These are phyloP conservation scores for Tapirus terrestris DNA, from an alignment of 2,113 vertebrate genomes.

Conservation along the genomic window DNA sequence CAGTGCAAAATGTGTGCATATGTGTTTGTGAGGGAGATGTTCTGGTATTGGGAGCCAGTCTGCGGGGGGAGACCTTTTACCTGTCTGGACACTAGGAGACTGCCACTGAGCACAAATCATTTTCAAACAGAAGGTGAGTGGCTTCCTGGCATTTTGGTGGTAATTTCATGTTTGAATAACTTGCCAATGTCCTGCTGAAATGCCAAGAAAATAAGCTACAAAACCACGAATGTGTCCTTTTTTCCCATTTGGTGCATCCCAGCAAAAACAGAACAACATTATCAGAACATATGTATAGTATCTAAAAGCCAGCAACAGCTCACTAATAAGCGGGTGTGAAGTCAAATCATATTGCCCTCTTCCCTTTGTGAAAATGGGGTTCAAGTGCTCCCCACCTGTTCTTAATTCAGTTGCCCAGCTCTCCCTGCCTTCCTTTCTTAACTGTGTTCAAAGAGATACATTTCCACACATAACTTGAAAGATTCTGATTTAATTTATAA, in stretches of 20 bases:
- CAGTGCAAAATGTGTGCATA: slow-evolving; percentile 57
- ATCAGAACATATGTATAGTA: slow-evolving; percentile 65
- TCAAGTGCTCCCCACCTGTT: neutral
- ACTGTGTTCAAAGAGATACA: neutral
- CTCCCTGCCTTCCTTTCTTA: slow-evolving; percentile 8
- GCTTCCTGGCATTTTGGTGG: slow-evolving; percentile 63
- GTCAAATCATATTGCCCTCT: slow-evolving; percentile 55
- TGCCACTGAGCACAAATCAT: slow-evolving; percentile 33
- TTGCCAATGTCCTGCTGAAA: slow-evolving; percentile 72
- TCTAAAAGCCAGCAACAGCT: slow-evolving; percentile 68
- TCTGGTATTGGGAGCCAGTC: neutral
- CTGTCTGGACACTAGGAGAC: neutral
- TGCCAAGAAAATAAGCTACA: slow-evolving; percentile 74
- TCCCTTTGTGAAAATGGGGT: slow-evolving; percentile 45
- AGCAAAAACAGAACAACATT: slow-evolving; percentile 72
- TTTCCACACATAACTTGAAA: neutral
- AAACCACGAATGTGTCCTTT: slow-evolving; percentile 63
- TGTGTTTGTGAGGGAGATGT: slow-evolving; percentile 47
- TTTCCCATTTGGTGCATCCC: slow-evolving; percentile 65
- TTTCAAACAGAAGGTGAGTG: slow-evolving; percentile 43
- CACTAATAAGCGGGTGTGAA: slow-evolving; percentile 1
- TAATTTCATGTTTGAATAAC: slow-evolving; percentile 70
- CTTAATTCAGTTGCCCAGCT: neutral
- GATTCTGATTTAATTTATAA: neutral
- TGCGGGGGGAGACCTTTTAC: slow-evolving; percentile 2